Percentiles rank a stretch among this genome's conserved stretches.
Evolutionary conservation across 2,113 vertebrate genomes (phyloP).

Genomic region (Arizona elegans): DNA sequence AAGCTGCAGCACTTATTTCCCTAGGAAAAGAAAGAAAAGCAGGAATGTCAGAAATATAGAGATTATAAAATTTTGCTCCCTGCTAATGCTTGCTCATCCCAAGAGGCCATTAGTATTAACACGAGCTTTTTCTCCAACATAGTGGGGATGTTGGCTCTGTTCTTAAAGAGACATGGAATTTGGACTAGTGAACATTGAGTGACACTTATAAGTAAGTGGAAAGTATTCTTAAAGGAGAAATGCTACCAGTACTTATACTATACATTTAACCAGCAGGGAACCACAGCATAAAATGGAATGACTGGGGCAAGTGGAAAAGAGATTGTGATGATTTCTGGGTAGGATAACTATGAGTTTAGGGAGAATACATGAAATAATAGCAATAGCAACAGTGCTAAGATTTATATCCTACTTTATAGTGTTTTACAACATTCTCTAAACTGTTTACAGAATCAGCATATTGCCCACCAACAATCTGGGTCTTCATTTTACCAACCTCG

Average conservation of each 20-base stretch:
- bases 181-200: not conserved
- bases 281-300: not conserved
- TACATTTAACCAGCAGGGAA: not conserved
- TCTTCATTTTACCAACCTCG: not conserved
- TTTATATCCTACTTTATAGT: not conserved
- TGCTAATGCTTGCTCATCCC: not conserved
- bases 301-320: not conserved
- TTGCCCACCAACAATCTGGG: not conserved
- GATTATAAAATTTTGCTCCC: not conserved
- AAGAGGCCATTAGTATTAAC: not conserved
- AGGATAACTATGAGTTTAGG: not conserved
- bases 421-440: not conserved
- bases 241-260: not conserved
- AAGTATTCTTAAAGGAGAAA: not conserved
- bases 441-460: not conserved
- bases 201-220: not conserved
- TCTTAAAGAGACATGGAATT: not conserved
- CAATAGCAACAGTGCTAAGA: not conserved
- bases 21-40: conserved; percentile 49
- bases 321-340: not conserved
- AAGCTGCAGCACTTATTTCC: conserved; percentile 6
- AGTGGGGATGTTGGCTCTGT: not conserved
- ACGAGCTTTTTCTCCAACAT: not conserved
- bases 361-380: not conserved
- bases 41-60: conserved; percentile 9